These are phyloP conservation scores for Hycleus phaleratus DNA, from an alignment of 1,140 invertebrate genomes.

Conservation along the genomic window DNA sequence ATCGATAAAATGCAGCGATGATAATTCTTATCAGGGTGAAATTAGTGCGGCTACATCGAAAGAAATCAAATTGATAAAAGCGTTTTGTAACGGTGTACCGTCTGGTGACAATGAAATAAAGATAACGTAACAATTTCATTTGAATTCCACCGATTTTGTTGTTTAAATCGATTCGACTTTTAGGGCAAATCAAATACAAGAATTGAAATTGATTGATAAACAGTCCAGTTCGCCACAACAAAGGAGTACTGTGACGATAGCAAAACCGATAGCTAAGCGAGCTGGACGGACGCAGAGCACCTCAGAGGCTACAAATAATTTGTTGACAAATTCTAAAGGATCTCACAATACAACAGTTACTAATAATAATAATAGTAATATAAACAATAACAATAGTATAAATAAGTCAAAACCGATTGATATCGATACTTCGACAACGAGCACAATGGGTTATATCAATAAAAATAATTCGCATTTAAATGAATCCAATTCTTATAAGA, in stretches of 20 bases:
- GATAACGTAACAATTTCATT: slow-evolving; percentile 23
- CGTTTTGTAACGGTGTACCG: slow-evolving; percentile 75
- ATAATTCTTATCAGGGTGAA: slow-evolving; percentile 68
- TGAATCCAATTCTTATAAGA: slow-evolving; percentile 29
- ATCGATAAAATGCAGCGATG: slow-evolving; percentile 65
- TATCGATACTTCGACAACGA: slow-evolving; percentile 21
- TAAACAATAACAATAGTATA: slow-evolving; percentile 36
- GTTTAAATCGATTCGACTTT: slow-evolving; percentile 24
- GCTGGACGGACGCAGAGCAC: slow-evolving; percentile 42
- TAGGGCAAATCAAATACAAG: slow-evolving; percentile 53
- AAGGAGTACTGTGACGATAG: slow-evolving; percentile 47
- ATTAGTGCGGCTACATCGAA: slow-evolving; percentile 63
- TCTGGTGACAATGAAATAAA: slow-evolving; percentile 32
- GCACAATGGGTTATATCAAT: slow-evolving; percentile 8
- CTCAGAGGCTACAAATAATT: slow-evolving; percentile 41
- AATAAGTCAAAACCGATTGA: slow-evolving; percentile 33
- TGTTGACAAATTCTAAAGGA: slow-evolving; percentile 17
- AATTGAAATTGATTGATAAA: slow-evolving; percentile 53
- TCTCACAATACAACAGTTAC: slow-evolving; percentile 18
- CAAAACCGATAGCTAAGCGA: slow-evolving; percentile 50
- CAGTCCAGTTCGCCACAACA: slow-evolving; percentile 37
- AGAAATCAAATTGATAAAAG: slow-evolving; percentile 65
- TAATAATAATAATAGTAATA: slow-evolving; percentile 29
- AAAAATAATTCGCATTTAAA: slow-evolving; percentile 3
- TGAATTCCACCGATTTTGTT: not conserved